phyloP scores from a whole-genome alignment of 1,140 invertebrate species.

The Zaprionus gabonicus region DNA sequence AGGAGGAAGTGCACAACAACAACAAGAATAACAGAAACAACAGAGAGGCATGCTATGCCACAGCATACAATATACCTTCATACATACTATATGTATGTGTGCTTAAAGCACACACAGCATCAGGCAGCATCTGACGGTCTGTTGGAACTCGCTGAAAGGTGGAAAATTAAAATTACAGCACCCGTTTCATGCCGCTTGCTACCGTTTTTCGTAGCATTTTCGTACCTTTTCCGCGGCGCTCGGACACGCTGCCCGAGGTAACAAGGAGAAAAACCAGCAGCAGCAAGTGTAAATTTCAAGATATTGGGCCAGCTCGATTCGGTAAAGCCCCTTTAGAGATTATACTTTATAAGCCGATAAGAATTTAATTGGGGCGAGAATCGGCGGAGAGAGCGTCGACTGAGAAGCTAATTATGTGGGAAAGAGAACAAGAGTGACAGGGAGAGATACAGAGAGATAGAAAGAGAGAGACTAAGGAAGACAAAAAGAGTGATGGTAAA shows the following conservation, averaged over 20 bases:
- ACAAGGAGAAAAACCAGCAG: constrained; percentile 26
- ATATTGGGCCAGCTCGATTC: constrained; percentile 13
- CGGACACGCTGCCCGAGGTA: constrained; percentile 49
- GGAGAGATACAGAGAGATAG: neutral
- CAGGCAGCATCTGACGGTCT: constrained; percentile 24
- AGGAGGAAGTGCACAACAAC: constrained; percentile 45
- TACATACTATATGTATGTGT: constrained; percentile 13
- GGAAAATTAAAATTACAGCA: constrained; percentile 68
- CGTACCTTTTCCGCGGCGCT: constrained; percentile 4
- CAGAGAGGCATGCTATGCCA: neutral
- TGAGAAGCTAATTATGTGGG: neutral
- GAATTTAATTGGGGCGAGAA: neutral
- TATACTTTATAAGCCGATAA: neutral
- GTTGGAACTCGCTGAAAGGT: constrained; percentile 53
- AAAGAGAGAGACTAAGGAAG: neutral
- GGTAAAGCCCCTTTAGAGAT: neutral
- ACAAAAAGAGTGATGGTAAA: too few species aligned
- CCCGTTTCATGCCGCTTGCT: constrained; percentile 17
- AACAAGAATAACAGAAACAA: constrained; percentile 27
- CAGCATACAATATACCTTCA: constrained; percentile 10
- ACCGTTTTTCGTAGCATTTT: neutral
- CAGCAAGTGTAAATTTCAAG: constrained; percentile 23
- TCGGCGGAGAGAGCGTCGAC: neutral
- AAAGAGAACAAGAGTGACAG: neutral
- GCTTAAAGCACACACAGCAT: neutral